These are phyloP conservation scores for Chrysocyon brachyurus DNA, from an alignment of 2,797 vertebrate species.

Conservation along the genomic window DNA sequence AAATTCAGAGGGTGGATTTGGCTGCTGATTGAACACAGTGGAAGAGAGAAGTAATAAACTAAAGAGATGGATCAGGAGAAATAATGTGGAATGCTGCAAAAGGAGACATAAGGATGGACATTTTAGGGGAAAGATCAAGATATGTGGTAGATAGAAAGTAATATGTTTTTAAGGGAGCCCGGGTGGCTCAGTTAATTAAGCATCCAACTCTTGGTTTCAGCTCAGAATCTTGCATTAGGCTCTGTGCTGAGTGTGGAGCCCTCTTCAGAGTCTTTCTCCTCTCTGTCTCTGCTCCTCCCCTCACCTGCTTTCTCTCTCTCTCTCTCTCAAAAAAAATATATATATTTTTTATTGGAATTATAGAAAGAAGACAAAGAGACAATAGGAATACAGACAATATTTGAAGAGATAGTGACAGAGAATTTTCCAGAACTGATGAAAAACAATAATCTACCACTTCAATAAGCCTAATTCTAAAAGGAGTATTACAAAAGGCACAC, in stretches of 20 bases:
- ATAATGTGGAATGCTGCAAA: not conserved
- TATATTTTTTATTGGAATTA: not conserved
- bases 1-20: not conserved
- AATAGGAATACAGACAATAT: not conserved
- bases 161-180: not conserved
- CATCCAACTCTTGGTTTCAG: no score
- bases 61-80: not conserved
- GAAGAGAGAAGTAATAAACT: not conserved
- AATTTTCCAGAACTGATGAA: not conserved
- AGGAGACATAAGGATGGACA: not conserved
- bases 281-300: not conserved
- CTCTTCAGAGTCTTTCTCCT: no score
- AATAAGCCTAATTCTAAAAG: slow-evolving; percentile 16
- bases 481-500: not conserved
- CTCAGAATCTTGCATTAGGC: no score
- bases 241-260: no score
- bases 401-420: not conserved
- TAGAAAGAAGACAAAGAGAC: not conserved
- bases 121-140: not conserved
- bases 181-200: no score
- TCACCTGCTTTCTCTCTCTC: not conserved
- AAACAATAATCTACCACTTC: not conserved
- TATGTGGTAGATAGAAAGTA: not conserved
- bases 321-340: not conserved
- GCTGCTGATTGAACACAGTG: not conserved